Conservation (phyloP, 2,113 vertebrate genomes). For the Actenoides hombroni region DNA sequence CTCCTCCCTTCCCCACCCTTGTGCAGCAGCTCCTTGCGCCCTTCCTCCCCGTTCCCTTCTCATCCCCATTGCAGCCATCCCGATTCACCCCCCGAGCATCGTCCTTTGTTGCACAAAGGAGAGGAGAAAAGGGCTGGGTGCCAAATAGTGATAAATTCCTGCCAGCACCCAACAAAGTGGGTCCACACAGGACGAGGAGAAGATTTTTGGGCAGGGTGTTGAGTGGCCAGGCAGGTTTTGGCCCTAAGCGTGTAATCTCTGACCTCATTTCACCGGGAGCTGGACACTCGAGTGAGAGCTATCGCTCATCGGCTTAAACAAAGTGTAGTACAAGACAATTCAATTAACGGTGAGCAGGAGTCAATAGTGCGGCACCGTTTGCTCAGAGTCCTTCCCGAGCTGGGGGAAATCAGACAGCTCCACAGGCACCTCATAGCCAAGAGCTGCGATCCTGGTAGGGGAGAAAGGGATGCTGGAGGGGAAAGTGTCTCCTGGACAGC, state of each 20-base stretch:
- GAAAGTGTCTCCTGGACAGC: accelerated
- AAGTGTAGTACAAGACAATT: conserved; percentile 39
- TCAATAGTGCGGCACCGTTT: background rate
- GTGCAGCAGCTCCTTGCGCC: background rate
- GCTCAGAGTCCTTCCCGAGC: background rate
- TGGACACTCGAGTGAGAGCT: background rate
- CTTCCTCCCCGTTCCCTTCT: accelerated
- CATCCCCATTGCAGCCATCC: background rate
- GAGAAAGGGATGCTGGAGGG: background rate
- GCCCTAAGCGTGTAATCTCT: accelerated
- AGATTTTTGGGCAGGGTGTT: accelerated
- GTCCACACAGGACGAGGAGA: background rate
- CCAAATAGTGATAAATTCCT: background rate
- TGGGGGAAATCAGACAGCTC: background rate
- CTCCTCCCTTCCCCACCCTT: accelerated
- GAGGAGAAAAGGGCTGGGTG: background rate
- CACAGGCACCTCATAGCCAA: background rate
- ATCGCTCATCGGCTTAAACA: conserved; percentile 2
- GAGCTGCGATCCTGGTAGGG: background rate
- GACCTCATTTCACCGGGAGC: background rate
- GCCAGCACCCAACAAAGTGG: background rate
- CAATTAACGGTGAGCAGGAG: background rate
- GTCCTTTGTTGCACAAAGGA: accelerated
- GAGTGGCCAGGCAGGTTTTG: background rate
- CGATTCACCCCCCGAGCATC: accelerated